A percentile compares a stretch with the other conserved stretches of the same genome.
phyloP scores from a whole-genome alignment of 37 sponge, comb jelly and placozoan species.

The Ianthella basta region DNA sequence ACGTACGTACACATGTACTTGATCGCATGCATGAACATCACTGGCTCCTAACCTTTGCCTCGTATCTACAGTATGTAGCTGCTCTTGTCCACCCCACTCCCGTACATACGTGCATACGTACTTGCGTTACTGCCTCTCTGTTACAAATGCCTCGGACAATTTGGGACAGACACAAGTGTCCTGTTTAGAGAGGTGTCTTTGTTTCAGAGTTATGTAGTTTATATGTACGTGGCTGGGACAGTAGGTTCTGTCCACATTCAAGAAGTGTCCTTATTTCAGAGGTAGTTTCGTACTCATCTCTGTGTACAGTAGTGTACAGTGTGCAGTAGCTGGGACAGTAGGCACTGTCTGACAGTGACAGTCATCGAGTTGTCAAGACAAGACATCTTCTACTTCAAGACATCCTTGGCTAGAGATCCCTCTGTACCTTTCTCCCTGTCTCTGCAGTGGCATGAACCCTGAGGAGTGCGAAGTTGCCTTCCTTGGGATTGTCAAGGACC shows the following conservation, averaged over 20 bases:
- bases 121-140: background rate
- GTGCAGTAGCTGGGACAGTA: background rate
- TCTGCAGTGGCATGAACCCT: background rate
- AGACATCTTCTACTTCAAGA: too few species aligned
- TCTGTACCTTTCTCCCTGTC: background rate
- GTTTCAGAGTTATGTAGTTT: background rate
- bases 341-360: too few species aligned
- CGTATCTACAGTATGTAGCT: too few species aligned
- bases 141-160: too few species aligned
- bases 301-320: background rate
- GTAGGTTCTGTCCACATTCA: background rate
- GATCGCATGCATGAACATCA: background rate
- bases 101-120: background rate
- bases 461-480: slow-evolving; percentile 10
- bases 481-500: background rate
- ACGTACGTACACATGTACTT: background rate
- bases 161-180: background rate
- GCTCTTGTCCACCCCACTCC: background rate
- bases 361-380: too few species aligned
- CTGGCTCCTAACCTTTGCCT: too few species aligned
- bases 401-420: too few species aligned
- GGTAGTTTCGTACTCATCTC: background rate
- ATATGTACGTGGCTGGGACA: background rate
- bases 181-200: background rate
- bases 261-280: background rate